Conservation (phyloP, 2,113 vertebrate genomes). For the Ammodytes marinus region DNA sequence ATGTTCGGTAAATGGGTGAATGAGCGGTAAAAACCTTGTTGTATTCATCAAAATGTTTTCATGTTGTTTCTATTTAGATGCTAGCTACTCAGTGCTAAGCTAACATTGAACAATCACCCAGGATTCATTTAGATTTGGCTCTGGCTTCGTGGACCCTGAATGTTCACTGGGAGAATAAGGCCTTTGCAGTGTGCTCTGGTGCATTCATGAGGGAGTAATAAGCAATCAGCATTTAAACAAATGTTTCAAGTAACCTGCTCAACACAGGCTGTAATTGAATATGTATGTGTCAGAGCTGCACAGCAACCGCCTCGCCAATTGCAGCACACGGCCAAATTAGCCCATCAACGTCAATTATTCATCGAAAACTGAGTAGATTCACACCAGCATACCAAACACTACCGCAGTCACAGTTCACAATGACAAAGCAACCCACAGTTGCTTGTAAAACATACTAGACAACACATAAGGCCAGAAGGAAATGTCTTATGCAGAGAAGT, state of each 20-base stretch:
- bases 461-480: slow-evolving; percentile 17
- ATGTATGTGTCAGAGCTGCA: slow-evolving; percentile 2
- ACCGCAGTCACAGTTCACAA: slow-evolving; percentile 21
- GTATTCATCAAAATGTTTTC: too few species aligned
- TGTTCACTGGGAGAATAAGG: background rate
- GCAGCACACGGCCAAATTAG: slow-evolving; percentile 33
- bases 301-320: background rate
- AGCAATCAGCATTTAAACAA: background rate
- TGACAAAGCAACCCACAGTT: slow-evolving; percentile 25
- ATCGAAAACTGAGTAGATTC: slow-evolving; percentile 31
- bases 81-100: background rate
- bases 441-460: slow-evolving; percentile 24
- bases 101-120: background rate
- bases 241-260: background rate
- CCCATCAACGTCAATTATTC: slow-evolving; percentile 17
- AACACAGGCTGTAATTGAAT: background rate
- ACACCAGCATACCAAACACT: slow-evolving; percentile 29
- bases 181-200: background rate
- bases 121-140: background rate
- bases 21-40: too few species aligned
- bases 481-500: background rate
- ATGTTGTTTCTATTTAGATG: background rate
- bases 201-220: background rate
- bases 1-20: too few species aligned
- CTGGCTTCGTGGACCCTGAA: background rate